Base-by-base conservation (phyloP, 2,797 vertebrate genomes). In the Pangasius larnaudii region DNA sequence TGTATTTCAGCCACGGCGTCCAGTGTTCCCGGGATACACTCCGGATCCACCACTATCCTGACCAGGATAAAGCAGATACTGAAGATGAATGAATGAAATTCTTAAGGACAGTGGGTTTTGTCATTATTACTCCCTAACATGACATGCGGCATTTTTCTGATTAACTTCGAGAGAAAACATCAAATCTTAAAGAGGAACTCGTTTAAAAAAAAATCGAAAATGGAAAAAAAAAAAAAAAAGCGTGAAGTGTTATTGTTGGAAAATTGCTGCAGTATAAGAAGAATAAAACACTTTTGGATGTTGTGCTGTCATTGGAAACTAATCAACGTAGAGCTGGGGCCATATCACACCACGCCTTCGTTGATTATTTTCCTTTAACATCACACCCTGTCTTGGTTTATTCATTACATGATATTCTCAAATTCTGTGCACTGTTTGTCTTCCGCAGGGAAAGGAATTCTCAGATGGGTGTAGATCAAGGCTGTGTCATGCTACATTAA, bases 381-480 rank as follows among this genome's bases (percentile, higher is more conserved):
- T 51, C 80, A 65, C 27, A 83, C 27, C 24, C 39, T 27, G 58
- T 83, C 46, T 13, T 84, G 42, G 22, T 84, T 69, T 69, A 69
- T 67, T 84, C 19, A 84, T 69, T 33, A 22, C 14, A 14, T 49
- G 61, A 51, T 51, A 53, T 84, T 84, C 27, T 30, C 18, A 19
- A 71, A 83, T 63, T 51, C 18, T 33, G 27, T 4, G 22, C 42
- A 19, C 58, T 49, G 27, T 36, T 46, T 79, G 61, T 67, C 18
- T 51, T 67, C 22, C 36, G 13, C 27, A 8, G 53, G 33, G 58
- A 67, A 27, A 27, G 22, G 36, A 53, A 39, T 53, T 69, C 30
- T 88, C 78, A 22, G 33, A n/a, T 5, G 16, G 61, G 77, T 71
- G 39, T 33, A 67, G 61, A 85, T 67, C 72, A 77, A 36, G 51